Conservation (phyloP, 2,113 vertebrate genomes). For the Gracilinanus agilis region DNA sequence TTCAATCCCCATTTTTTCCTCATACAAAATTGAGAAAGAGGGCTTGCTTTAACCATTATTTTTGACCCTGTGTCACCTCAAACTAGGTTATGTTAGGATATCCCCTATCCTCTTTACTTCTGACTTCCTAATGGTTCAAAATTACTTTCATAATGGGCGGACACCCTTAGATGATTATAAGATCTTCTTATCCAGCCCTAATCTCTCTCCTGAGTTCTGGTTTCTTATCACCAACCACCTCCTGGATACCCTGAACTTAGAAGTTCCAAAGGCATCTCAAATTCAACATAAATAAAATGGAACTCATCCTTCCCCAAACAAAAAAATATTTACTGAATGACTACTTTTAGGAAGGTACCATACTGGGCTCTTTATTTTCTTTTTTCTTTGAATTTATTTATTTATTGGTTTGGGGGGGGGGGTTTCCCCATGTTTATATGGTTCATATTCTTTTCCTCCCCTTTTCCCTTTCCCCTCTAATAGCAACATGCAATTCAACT, state of each 20-base stretch:
- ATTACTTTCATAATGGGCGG: not conserved
- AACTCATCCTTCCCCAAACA: too few relatives aligned
- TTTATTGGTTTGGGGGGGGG: too few relatives aligned
- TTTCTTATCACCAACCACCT: not conserved
- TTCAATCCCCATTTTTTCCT: slow-evolving; percentile 27
- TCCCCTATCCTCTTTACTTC: not conserved
- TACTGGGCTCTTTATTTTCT: too few relatives aligned
- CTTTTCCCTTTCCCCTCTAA: too few relatives aligned
- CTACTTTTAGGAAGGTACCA: too few relatives aligned
- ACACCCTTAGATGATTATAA: not conserved
- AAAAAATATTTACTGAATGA: too few relatives aligned
- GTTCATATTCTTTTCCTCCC: too few relatives aligned
- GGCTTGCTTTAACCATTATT: slow-evolving; percentile 30
- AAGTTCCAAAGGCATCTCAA: too few relatives aligned
- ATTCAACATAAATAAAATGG: too few relatives aligned
- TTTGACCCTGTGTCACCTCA: not conserved
- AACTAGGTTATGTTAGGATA: not conserved
- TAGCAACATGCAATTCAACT: too few relatives aligned
- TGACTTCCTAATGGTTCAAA: not conserved
- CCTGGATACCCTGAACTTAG: not conserved
- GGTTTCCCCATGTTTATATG: too few relatives aligned
- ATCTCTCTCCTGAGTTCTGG: not conserved
- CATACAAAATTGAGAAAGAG: slow-evolving; percentile 32
- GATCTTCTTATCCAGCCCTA: not conserved
- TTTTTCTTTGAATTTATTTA: too few relatives aligned